Conservation (phyloP, 2,888 invertebrate species). For the Eristalis arbustorum region DNA sequence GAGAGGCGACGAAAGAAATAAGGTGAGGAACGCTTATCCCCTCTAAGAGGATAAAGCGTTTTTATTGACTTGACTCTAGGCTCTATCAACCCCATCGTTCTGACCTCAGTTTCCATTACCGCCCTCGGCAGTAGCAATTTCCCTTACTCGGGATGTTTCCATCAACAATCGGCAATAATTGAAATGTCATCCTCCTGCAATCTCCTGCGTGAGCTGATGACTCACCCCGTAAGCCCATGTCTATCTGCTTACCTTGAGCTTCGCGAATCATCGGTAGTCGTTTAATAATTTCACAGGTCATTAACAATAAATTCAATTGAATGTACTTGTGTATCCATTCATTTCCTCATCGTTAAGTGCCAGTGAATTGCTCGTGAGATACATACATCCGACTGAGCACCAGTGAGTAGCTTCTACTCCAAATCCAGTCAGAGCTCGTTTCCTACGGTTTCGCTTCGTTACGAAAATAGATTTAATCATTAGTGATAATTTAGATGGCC, state of each 20-base stretch:
- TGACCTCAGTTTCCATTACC: not conserved
- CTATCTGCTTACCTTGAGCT: not conserved
- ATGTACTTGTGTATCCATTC: not conserved
- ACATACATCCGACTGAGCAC: not conserved
- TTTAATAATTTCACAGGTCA: slow-evolving; percentile 42
- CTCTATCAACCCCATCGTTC: not conserved
- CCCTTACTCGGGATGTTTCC: not conserved
- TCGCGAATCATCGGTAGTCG: not conserved
- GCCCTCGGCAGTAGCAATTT: slow-evolving; percentile 6
- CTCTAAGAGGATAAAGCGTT: not conserved
- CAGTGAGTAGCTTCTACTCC: not conserved
- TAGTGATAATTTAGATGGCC: not conserved
- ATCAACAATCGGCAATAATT: not conserved
- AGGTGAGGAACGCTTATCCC: not conserved
- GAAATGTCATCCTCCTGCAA: not conserved
- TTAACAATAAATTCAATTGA: slow-evolving; percentile 41
- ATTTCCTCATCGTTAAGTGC: slow-evolving; percentile 11
- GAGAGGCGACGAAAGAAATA: not conserved
- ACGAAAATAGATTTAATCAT: slow-evolving; percentile 20
- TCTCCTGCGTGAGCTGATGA: not conserved
- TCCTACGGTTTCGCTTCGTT: not conserved
- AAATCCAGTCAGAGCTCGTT: not conserved
- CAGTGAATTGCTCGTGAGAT: not conserved
- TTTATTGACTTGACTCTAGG: not conserved
- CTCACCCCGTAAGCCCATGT: not conserved